phyloP scores from a whole-genome alignment of 2,797 vertebrate species.

The Antrozous pallidus region DNA sequence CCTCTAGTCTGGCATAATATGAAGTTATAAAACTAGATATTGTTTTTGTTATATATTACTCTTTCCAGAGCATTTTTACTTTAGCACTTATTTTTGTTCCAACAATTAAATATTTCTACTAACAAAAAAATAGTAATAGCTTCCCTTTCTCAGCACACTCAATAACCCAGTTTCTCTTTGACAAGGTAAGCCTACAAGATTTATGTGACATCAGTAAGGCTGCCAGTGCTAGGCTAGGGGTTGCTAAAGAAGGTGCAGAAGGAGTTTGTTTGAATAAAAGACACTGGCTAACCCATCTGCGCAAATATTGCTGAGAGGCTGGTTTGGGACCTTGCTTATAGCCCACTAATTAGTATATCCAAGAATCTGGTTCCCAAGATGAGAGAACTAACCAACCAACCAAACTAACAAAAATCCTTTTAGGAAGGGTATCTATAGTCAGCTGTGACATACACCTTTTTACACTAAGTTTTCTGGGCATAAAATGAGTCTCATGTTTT shows the following conservation, averaged over 20 bases:
- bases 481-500: neutral
- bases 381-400: neutral
- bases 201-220: neutral
- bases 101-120: conserved; percentile 8
- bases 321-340: neutral
- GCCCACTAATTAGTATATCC: neutral
- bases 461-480: neutral
- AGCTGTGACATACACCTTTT: neutral
- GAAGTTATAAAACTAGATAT: neutral
- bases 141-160: neutral
- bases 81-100: neutral
- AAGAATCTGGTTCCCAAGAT: neutral
- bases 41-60: neutral
- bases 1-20: neutral
- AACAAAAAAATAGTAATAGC: neutral
- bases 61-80: neutral
- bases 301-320: neutral
- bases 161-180: too few relatives aligned
- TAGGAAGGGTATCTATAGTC: neutral
- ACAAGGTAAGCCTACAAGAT: neutral
- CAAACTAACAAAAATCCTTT: neutral
- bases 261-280: neutral
- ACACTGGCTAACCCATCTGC: neutral
- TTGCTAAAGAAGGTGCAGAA: neutral
- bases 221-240: too few relatives aligned